Evolutionary conservation across 1,140 invertebrate species (phyloP), one percentile per base, ranked within the genome.

Genomic region (Philaenus spumarius): DNA sequence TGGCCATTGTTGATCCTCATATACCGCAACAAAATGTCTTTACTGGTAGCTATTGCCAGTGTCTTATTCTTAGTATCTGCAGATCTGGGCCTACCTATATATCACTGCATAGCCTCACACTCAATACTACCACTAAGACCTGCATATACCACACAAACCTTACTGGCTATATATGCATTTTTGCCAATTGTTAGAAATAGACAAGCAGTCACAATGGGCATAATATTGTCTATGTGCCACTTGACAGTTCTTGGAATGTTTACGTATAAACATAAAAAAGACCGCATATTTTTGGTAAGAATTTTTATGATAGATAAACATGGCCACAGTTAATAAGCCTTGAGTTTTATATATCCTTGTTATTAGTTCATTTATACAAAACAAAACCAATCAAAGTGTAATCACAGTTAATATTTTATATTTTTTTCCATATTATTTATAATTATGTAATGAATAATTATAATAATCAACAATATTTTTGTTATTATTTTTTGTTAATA

Each of bases 121-220:
- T 30, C 26, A 30, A 9, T 30, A 30, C 15, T 59, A 60, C n/a
- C 62, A 59, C 19, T 62, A 56, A 22, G 84, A 58, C 85, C 86
- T 26, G 81, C 84, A 1, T 87, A 84, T 64, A 77, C 81, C 7
- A 83, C 85, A 0, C 82, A 86, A 68, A 78, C 83, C 0, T 71
- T 90, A 1, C 75, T 90, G 40, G 82, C 83, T 1, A 84, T 85
- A 55, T 90, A 91, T 66, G 81, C 90, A 62, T 91, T 90, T 66
- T 76, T 91, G 56, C 86, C 87, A 7, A 77, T 90, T 54, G 78
- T 80, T 20, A 80, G 82, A 64, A 84, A 88, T 67, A 76, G 79
- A 47, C 73, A 86, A 51, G 82, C 83, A 1, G 76, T 84, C 22
- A 67, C 84, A 22, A 68, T 88, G 35, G 87, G 85, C 2, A 46